phyloP scores from a whole-genome alignment of 2,113 vertebrate genomes.

The Albula goreensis region DNA sequence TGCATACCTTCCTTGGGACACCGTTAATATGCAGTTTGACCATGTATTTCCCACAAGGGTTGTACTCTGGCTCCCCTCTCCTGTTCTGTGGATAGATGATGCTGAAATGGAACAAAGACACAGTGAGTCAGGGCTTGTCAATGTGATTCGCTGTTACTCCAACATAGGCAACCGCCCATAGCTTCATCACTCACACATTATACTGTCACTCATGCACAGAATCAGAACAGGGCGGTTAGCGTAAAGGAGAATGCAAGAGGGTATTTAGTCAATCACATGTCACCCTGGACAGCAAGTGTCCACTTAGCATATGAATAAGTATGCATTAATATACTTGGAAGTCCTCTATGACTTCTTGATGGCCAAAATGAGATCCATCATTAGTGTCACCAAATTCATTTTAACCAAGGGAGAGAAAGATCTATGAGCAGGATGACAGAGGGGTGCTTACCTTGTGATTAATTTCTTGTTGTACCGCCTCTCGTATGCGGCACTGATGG shows the following conservation, averaged over 20 bases:
- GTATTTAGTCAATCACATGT: not conserved
- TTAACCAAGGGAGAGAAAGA: not conserved
- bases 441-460: slow-evolving; percentile 85
- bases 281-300: not conserved
- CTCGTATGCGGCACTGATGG: slow-evolving; percentile 96
- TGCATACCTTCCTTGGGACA: slow-evolving; percentile 90
- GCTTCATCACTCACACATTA: too few relatives aligned
- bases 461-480: slow-evolving; percentile 95
- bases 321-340: not conserved
- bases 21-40: slow-evolving; percentile 98
- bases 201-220: not conserved
- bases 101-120: slow-evolving; percentile 64
- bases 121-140: slow-evolving; percentile 27
- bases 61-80: slow-evolving; percentile 92
- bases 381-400: not conserved
- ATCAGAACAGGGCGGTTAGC: not conserved
- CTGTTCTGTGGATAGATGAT: slow-evolving; percentile 98
- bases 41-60: slow-evolving; percentile 98
- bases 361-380: not conserved
- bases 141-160: not conserved
- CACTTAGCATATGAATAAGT: not conserved
- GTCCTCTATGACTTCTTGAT: not conserved
- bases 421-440: not conserved
- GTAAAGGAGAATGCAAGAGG: not conserved
- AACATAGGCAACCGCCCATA: too few relatives aligned